Conservation (phyloP, 2,797 vertebrate genomes). For the Pangasius mekongensis region DNA sequence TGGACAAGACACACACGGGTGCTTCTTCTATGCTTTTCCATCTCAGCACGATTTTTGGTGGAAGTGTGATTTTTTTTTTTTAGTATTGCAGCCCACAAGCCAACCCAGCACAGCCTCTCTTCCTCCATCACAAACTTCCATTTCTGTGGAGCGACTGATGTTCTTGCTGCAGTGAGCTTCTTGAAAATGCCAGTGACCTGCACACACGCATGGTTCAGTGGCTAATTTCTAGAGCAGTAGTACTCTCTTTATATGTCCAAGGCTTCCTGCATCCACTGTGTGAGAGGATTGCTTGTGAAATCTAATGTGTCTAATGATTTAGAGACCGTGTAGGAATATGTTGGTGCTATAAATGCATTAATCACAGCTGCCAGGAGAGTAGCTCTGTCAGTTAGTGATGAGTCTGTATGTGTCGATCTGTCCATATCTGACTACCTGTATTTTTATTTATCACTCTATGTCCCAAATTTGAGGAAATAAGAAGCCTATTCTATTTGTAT, state of each 20-base stretch:
- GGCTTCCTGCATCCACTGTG: slow-evolving; percentile 60
- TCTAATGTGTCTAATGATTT: slow-evolving; percentile 45
- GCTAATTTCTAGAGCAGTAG: slow-evolving; percentile 62
- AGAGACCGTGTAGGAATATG: slow-evolving; percentile 20
- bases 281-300: slow-evolving; percentile 43
- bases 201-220: slow-evolving; percentile 67
- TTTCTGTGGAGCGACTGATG: slow-evolving; percentile 59
- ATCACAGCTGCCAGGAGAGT: slow-evolving; percentile 42
- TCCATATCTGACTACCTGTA: background rate
- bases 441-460: background rate
- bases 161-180: slow-evolving; percentile 67
- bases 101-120: slow-evolving; percentile 21
- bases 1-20: slow-evolving; percentile 67
- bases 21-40: slow-evolving; percentile 71
- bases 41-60: slow-evolving; percentile 66
- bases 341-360: slow-evolving; percentile 47
- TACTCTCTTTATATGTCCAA: slow-evolving; percentile 60
- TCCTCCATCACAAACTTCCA: slow-evolving; percentile 30
- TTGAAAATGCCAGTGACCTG: slow-evolving; percentile 71
- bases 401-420: background rate
- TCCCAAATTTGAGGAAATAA: background rate
- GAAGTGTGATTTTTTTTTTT: slow-evolving; percentile 65
- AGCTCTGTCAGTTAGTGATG: background rate
- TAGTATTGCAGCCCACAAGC: slow-evolving; percentile 51
- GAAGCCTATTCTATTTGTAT: background rate